Evolutionary conservation across 2,888 invertebrate species (phyloP), one percentile per base, ranked within the genome.

Genomic region (Gandaritis pyraliata): DNA sequence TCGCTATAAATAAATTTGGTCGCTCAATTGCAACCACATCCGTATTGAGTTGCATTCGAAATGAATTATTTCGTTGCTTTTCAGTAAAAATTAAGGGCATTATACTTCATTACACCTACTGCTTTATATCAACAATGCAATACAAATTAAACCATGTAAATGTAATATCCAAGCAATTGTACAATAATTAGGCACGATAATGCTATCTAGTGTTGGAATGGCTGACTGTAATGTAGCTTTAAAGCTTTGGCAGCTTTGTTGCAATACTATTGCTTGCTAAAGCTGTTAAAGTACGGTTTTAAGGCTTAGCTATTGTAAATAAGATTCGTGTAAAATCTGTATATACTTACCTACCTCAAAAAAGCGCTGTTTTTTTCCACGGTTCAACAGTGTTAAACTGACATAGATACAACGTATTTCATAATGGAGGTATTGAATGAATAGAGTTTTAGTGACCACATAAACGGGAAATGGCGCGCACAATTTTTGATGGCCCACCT

Each of bases 121-220:
- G 43, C 30, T 10, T 49, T 45, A 36, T 48, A 23, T 41, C 10
- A 41, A 33, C 47, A 53, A 53, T 49, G 61, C 48, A 46, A 58
- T 54, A 49, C 61, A 49, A 57, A 56, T 61, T 53, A 61, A 58
- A 50, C 54, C 33, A 36, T 58, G 53, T 48, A 33, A 58, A 58
- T 63, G 51, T 55, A 47, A 63, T 55, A 16, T 52, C 16, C 47
- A 47, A 64, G 51, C 47, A 39, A 39, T 41, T 36, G 12, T n/a
- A 52, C 46, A 16, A 50, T 56, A 52, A 63, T 52, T 56, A 58
- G 54, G 53, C 29, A 53, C 53, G 46, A 54, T 62, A 62, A 41
- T 51, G 43, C 47, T 58, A 63, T 58, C 55, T 55, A 33, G 54
- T 46, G 46, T 47, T 47, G 16, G 46, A 43, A 51, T 55, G 36